Evolutionary conservation across 2,888 invertebrate species (phyloP).

Genomic region (Pachliopta kotzebuea): DNA sequence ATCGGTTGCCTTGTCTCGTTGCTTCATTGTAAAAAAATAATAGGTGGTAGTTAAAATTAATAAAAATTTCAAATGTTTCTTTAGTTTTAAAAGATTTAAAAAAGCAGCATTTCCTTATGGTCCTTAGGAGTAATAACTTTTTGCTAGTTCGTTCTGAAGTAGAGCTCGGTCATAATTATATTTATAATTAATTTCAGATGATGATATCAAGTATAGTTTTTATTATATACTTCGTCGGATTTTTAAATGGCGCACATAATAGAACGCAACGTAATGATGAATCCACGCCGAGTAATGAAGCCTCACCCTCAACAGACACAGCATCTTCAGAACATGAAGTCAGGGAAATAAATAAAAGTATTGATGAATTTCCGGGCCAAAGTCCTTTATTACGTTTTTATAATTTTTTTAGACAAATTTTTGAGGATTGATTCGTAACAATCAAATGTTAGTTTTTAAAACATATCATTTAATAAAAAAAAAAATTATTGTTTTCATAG

Average conservation of each 20-base stretch:
- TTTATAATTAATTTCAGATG: constrained; percentile 9
- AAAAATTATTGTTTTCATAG: no score
- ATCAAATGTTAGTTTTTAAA: no score
- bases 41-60: no score
- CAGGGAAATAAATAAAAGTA: not conserved
- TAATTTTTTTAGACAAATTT: not conserved
- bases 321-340: not conserved
- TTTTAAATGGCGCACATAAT: constrained; percentile 14
- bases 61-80: not conserved
- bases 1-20: no score
- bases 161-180: not conserved
- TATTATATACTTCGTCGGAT: constrained; percentile 5
- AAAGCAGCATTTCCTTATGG: no score
- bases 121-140: not conserved
- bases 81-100: not conserved
- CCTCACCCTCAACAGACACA: not conserved
- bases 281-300: not conserved
- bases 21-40: no score
- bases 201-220: not conserved
- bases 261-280: constrained; percentile 17
- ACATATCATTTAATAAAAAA: no score
- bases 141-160: not conserved
- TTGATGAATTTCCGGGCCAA: not conserved
- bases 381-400: not conserved
- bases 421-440: not conserved